Evolutionary conservation across 2,888 invertebrate genomes (phyloP), one percentile per base, ranked within the genome.

Genomic region (Melanostoma mellinum): DNA sequence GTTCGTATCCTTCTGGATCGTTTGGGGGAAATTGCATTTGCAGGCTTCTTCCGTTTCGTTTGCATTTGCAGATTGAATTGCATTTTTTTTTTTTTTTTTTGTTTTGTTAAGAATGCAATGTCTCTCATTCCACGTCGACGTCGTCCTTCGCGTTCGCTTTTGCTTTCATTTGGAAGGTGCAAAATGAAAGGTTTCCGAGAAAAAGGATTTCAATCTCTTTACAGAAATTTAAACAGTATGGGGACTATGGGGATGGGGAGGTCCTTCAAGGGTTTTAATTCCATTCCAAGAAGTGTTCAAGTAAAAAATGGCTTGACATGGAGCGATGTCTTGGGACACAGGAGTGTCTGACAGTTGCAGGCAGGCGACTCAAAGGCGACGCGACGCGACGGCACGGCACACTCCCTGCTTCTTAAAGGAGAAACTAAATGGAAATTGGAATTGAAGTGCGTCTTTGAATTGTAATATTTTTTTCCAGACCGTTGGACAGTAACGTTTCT

Each of bases 31-130:
- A 81, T 81, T 77, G 71, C 71, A 81, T 77, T 81, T 81, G 72
- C 76, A 77, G 67, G 33, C 71, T 76, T 61, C 67, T 81, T 81
- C 75, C 72, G 71, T 81, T 75, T 76, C 80, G 76, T 81, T 81
- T 81, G 76, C 77, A 53, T 72, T 72, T 40, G 53, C 20, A 76
- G 61, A 76, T 77, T 81, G 81, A 50, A 68, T 72, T 81, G 81
- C 67, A 81, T 75, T 56, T 42, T 50, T 52, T 35, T 60, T 55
- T 55, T 55, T n/a, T 55, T 55, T 55, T 6, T 3, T 5, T 61
- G 2, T 36, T 20, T 20, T 20, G 20, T 20, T 20, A 0, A 5
- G 9, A 30, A 30, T 2, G 4, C 9, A 20, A 20, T 20, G 20
- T 20, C 20, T 20, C 20, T 20, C 20, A 33, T 50, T 60, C 30